Evolutionary conservation across 2,888 invertebrate genomes (phyloP), one percentile per base, ranked within the genome.

Genomic region (Steinernema scapterisci): DNA sequence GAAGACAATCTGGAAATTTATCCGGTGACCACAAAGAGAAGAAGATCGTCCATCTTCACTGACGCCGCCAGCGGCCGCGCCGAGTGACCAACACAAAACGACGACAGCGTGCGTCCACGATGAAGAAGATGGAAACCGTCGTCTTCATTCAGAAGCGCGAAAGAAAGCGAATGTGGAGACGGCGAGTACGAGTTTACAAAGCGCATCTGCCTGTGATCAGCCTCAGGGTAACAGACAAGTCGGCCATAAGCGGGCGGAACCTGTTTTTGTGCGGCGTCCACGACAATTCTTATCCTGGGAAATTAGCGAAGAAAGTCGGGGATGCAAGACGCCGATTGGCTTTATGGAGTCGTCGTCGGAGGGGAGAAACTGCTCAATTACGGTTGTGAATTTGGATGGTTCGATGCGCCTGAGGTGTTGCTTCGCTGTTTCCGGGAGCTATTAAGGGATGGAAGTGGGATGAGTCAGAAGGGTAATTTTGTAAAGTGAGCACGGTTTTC

Each of bases 131-230:
- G 38, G 3, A 3, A 9, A 38, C 38, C 48, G 13, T 48, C n/a
- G n/a, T n/a, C n/a, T n/a, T n/a, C 48, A n/a, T 48, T 48, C 48
- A 52, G 11, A 52, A 23, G 23, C 27, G 38, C 63, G 5, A n/a
- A 54, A 54, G 54, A 54, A 54, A 54, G 54, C 54, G 54, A 54
- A 25, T 54, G 54, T 16, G 48, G 19, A 16, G 48, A 48, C 48
- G 19, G n/a, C 48, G 19, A 48, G 48, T 48, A 48, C 48, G 54
- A 25, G 54, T 54, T 54, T 54, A 16, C 23, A 16, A 13, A 25
- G 13, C 54, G 23, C 54, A 54, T 25, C 54, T 19, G 11, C 25
- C 11, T 23, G 23, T 23, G 23, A 23, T 21, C 21, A 54, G 19
- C 54, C 54, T 54, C 11, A 54, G 54, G 54, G 54, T 21, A 25